Evolutionary conservation across 1,140 invertebrate genomes (phyloP).

Genomic region (Ceratina japonica): DNA sequence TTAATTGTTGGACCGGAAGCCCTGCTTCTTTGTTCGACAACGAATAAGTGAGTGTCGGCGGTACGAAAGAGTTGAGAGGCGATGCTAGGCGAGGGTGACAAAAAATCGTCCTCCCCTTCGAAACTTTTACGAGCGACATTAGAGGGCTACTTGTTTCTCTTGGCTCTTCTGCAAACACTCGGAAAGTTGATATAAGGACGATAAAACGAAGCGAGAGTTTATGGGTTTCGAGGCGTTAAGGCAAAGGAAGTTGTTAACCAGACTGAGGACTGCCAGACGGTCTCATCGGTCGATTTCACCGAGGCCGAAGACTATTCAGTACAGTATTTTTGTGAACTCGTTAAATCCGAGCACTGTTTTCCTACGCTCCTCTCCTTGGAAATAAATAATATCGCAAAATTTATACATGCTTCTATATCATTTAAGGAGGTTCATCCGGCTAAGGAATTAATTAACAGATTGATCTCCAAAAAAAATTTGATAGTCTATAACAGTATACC

Average conservation of each 20-base stretch:
- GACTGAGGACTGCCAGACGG: constrained; percentile 14
- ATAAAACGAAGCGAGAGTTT: constrained; percentile 66
- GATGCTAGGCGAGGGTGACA: neutral
- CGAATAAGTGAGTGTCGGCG: neutral
- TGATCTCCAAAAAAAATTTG: no score
- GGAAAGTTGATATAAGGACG: constrained; percentile 62
- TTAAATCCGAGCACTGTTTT: neutral
- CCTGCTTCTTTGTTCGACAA: neutral
- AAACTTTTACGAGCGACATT: constrained; percentile 43
- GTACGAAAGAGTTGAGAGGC: constrained; percentile 5
- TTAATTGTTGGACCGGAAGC: neutral
- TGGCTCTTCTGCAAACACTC: constrained; percentile 31
- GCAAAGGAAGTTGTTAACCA: constrained; percentile 65
- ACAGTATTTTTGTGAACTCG: constrained; percentile 12
- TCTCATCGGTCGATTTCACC: constrained; percentile 11
- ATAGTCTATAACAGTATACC: no score
- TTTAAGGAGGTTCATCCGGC: no score
- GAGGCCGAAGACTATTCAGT: neutral
- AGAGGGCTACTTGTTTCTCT: constrained; percentile 44
- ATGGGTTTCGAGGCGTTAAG: constrained; percentile 60
- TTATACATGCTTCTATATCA: neutral
- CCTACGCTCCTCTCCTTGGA: neutral
- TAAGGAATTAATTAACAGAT: no score
- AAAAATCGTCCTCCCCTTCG: neutral
- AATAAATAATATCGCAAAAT: neutral